A percentile compares a stretch with the other conserved stretches of the same genome.
phyloP scores from a whole-genome alignment of 2,113 vertebrate species.

The Sphyrna mokarran region DNA sequence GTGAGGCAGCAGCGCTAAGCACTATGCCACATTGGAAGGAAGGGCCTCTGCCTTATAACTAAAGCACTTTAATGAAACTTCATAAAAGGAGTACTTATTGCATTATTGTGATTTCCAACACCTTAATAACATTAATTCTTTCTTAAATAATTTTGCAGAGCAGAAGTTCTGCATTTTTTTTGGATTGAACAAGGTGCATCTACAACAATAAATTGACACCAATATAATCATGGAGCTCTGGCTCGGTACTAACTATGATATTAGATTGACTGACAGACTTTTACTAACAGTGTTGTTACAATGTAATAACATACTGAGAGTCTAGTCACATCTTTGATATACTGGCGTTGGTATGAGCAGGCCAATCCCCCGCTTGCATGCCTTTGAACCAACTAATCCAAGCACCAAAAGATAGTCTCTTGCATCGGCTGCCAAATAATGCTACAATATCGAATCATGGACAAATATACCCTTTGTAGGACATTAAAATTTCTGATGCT shows the following conservation, averaged over 20 bases:
- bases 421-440: background rate
- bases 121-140: background rate
- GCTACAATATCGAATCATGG: background rate
- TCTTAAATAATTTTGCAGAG: background rate
- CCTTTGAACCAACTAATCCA: slow-evolving; percentile 3
- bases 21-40: background rate
- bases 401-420: background rate
- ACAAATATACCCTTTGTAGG: background rate
- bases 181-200: background rate
- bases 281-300: background rate
- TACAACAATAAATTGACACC: background rate
- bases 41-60: background rate
- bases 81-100: background rate
- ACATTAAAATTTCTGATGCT: background rate
- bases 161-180: too few relatives aligned
- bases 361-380: background rate
- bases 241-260: background rate
- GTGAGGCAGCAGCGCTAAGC: too few relatives aligned
- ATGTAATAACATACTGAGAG: background rate
- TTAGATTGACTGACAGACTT: background rate
- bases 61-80: background rate
- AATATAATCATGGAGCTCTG: background rate
- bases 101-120: background rate
- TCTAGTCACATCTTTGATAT: background rate
- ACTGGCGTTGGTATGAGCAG: background rate